Evolutionary conservation across 2,113 vertebrate species (phyloP).

Genomic region (Galbula dea): DNA sequence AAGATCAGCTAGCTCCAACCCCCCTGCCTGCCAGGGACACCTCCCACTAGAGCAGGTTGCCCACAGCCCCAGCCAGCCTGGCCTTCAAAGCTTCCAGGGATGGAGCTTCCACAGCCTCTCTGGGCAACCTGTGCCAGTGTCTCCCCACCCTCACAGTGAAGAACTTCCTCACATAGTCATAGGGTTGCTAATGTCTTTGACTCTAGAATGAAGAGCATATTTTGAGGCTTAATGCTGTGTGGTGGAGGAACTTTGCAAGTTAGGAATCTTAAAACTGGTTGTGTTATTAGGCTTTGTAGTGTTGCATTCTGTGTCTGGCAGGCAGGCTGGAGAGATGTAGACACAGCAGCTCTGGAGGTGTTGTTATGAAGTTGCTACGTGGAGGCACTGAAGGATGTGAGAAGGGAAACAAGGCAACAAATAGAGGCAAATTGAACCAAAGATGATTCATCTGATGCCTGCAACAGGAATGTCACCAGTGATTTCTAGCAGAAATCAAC

Average conservation of each 20-base stretch:
- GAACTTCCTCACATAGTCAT: no score
- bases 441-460: neutral
- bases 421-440: neutral
- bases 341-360: neutral
- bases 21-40: no score
- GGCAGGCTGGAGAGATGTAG: neutral
- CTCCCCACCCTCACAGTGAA: no score
- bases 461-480: neutral
- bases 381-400: neutral
- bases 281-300: neutral
- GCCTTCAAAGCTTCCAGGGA: no score
- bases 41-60: no score
- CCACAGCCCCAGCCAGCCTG: no score
- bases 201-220: neutral
- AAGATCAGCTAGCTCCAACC: no score
- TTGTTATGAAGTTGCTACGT: neutral
- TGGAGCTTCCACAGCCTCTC: no score
- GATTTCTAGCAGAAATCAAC: constrained; percentile 10
- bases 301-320: neutral
- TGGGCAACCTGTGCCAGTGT: no score
- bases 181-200: neutral
- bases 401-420: neutral
- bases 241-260: neutral
- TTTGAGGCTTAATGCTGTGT: neutral
- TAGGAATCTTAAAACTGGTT: neutral